A percentile compares a stretch with the other conserved stretches of the same genome.
phyloP scores from a whole-genome alignment of 2,797 vertebrate genomes.

The Crax fasciolata region DNA sequence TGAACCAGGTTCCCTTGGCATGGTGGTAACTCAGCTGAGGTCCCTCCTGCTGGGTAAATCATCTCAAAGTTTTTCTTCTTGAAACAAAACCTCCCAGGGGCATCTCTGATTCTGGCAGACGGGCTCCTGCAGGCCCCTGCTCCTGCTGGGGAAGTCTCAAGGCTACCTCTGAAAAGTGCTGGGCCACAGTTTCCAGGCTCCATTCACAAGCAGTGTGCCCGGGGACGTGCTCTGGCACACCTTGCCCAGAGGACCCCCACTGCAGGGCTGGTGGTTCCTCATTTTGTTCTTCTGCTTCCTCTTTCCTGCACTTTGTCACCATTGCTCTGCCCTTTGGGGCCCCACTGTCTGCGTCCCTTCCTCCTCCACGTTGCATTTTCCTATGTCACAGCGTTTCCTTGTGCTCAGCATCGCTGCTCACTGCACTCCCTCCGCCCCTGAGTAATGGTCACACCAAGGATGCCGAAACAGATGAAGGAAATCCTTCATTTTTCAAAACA shows the following conservation, averaged over 20 bases:
- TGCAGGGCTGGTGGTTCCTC: background rate
- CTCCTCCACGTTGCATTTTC: background rate
- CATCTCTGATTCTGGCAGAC: background rate
- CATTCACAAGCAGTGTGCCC: background rate
- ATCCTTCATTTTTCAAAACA: background rate
- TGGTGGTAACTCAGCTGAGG: background rate
- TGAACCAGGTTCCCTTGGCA: background rate
- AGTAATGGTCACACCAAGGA: background rate
- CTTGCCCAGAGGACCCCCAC: background rate
- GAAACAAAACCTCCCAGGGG: background rate
- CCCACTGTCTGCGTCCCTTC: background rate
- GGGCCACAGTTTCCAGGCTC: background rate
- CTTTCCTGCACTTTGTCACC: slow-evolving; percentile 29
- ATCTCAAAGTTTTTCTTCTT: background rate
- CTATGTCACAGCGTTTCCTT: slow-evolving; percentile 33
- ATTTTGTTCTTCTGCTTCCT: slow-evolving; percentile 22
- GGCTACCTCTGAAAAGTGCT: background rate
- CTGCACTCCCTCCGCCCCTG: background rate
- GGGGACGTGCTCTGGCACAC: background rate
- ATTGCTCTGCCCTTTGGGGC: background rate
- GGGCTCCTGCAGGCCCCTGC: background rate
- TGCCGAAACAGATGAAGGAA: background rate
- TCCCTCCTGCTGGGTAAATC: background rate
- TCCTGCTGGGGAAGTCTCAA: background rate
- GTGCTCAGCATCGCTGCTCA: background rate